Evolutionary conservation across 2,113 vertebrate species (phyloP).

Genomic region (Pelodiscus sinensis): DNA sequence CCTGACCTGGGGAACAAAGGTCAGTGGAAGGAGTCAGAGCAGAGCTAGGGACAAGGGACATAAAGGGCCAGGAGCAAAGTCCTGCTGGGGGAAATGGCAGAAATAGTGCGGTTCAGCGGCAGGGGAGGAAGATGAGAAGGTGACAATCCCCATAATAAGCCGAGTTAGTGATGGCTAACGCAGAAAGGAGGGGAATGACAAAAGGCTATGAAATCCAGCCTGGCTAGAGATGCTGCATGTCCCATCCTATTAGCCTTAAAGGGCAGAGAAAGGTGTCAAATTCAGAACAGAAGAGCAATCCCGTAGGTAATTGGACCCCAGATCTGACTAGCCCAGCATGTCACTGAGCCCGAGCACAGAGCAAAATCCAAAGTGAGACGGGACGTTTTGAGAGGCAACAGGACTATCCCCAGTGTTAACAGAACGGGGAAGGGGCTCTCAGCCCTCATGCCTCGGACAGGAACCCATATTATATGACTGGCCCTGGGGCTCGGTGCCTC

Average conservation of each 20-base stretch:
- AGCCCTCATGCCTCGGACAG: no score
- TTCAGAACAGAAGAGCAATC: not conserved
- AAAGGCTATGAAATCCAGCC: fast-evolving
- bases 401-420: not conserved
- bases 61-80: fast-evolving
- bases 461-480: not conserved
- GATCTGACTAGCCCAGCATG: not conserved
- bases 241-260: not conserved
- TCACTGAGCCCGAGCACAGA: not conserved
- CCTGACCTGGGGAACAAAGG: not conserved
- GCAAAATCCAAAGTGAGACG: no score
- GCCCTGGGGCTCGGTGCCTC: not conserved
- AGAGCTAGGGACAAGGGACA: not conserved
- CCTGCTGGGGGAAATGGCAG: fast-evolving
- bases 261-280: not conserved
- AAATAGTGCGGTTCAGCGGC: not conserved
- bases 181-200: not conserved
- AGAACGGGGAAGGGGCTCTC: no score
- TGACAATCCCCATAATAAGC: not conserved
- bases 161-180: not conserved
- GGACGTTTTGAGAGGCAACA: not conserved
- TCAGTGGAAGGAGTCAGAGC: not conserved
- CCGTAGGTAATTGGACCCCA: not conserved
- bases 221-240: fast-evolving
- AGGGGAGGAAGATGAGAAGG: not conserved